These are phyloP conservation scores for Cherax quadricarinatus DNA, from an alignment of 1,140 invertebrate genomes.

Conservation along the genomic window DNA sequence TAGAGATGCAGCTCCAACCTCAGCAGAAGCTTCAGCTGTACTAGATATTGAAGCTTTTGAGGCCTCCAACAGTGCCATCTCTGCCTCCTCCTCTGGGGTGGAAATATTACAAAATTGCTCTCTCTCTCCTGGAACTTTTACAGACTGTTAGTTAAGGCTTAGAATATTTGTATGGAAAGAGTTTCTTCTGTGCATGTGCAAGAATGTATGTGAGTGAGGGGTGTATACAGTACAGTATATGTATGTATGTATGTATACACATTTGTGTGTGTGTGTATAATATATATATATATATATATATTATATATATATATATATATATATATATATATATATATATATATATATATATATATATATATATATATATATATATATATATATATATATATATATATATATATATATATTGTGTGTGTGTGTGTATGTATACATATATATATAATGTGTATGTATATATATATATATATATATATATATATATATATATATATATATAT, in stretches of 20 bases:
- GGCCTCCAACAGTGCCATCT: neutral
- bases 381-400: too few relatives aligned
- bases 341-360: too few relatives aligned
- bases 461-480: too few relatives aligned
- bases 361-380: too few relatives aligned
- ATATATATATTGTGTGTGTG: too few relatives aligned
- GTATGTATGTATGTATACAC: neutral
- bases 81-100: neutral
- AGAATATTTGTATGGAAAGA: neutral
- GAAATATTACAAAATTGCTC: slow-evolving; percentile 13
- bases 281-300: neutral
- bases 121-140: neutral
- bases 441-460: too few relatives aligned
- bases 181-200: neutral
- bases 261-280: neutral
- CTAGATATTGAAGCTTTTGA: slow-evolving; percentile 13
- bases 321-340: neutral
- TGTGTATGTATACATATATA: too few relatives aligned
- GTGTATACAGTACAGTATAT: neutral
- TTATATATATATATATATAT: neutral
- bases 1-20: slow-evolving; percentile 31
- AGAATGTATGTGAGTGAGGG: neutral
- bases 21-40: neutral
- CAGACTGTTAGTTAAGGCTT: neutral
- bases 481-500: too few relatives aligned